Evolutionary conservation across 1,140 invertebrate genomes (phyloP).

Genomic region (Homarus americanus): DNA sequence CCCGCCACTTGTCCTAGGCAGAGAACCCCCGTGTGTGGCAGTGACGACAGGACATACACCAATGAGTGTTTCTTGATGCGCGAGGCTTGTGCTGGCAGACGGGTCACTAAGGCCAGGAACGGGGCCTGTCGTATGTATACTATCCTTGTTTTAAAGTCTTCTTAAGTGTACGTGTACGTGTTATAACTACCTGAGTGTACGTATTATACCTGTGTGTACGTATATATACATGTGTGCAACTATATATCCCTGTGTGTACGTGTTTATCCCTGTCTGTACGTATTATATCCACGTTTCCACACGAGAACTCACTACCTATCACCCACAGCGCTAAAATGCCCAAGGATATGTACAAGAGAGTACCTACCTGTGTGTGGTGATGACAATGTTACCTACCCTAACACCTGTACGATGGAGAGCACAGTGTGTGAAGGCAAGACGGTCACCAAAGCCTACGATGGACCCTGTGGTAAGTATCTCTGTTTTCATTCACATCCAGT

Average conservation of each 20-base stretch:
- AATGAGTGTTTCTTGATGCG: background rate
- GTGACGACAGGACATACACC: conserved; percentile 7
- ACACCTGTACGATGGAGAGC: background rate
- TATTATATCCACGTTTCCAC: too few species aligned
- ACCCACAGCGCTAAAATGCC: background rate
- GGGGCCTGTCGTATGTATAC: background rate
- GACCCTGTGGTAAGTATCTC: background rate
- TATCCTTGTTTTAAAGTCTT: too few species aligned
- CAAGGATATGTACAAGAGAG: background rate
- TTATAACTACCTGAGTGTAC: too few species aligned
- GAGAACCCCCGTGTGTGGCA: background rate
- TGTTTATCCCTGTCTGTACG: too few species aligned
- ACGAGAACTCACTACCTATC: too few species aligned
- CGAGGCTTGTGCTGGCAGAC: background rate
- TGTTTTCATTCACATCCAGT: too few species aligned
- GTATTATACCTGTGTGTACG: too few species aligned
- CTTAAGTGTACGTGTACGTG: too few species aligned
- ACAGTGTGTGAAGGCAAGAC: background rate
- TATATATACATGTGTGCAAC: too few species aligned
- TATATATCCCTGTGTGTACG: too few species aligned
- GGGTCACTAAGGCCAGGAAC: background rate
- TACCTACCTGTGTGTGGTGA: background rate
- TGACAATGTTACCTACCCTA: background rate
- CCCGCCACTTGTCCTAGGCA: background rate
- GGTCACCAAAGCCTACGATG: background rate